phyloP scores from a whole-genome alignment of 2,797 vertebrate genomes.

The Microchirus variegatus region DNA sequence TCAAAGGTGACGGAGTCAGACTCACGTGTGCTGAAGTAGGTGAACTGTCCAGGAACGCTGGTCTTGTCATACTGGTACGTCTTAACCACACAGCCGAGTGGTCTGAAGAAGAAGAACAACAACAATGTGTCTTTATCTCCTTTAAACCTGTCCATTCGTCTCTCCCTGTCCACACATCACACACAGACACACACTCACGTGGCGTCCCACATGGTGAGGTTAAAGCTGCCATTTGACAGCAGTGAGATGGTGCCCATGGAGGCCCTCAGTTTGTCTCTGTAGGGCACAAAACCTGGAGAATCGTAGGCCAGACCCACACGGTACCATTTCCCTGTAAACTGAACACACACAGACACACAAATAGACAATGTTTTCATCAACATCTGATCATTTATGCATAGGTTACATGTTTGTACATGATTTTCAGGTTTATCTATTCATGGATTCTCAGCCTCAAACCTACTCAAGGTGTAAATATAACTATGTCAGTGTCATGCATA shows the following conservation, averaged over 20 bases:
- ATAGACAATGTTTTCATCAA: neutral
- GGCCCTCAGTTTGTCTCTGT: conserved; percentile 68
- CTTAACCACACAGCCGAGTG: conserved; percentile 57
- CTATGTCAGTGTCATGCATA: no score
- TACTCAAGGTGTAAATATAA: neutral
- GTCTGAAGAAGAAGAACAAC: conserved; percentile 54
- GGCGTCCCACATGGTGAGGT: conserved; percentile 81
- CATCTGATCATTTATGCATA: no score
- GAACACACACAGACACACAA: conserved; percentile 25
- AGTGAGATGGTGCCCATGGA: conserved; percentile 70
- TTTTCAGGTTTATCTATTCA: no score
- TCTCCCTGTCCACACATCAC: neutral
- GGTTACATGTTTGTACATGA: neutral
- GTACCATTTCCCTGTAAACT: conserved; percentile 85
- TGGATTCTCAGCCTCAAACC: neutral
- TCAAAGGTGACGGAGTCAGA: conserved; percentile 7
- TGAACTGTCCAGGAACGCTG: conserved; percentile 73
- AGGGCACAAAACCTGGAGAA: conserved; percentile 65
- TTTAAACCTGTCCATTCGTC: neutral
- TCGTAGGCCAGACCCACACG: conserved; percentile 82
- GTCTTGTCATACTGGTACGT: conserved; percentile 78
- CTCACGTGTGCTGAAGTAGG: conserved; percentile 83
- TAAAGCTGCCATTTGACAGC: conserved; percentile 70
- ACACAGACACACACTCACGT: conserved; percentile 63
- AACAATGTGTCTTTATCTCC: neutral